Base-by-base conservation (phyloP, 2,113 vertebrate species). In the Verasper variegatus region DNA sequence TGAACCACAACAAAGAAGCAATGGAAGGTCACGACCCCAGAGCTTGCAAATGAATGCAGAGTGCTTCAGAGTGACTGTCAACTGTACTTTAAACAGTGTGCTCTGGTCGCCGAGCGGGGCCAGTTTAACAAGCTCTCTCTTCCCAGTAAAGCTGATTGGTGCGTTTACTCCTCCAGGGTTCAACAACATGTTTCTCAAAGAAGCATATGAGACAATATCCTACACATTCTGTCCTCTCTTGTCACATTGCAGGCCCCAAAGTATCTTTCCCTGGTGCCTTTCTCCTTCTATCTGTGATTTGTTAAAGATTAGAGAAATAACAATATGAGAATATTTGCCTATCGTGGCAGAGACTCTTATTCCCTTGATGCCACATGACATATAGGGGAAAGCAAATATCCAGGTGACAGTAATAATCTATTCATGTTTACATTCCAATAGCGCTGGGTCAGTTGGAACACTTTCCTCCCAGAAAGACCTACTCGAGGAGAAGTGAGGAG, bases 1-100 rank as follows among this genome's bases (percentile, higher is more conserved):
- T 91, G 87, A 93, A 93, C 94, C 93, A 93, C 94, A 94, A 94
- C 92, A 95, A 92, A 93, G 88, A 75, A 71, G 52, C 78, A 73
- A 18, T 31, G 75, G 56, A 77, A 86, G 92, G 89, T 90, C 84
- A 7, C 6, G 84, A 93, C 91, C 90, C 78, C 1, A 11, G 23
- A 65, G 82, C 81, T 86, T 45, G 65, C 81, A 89, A 92, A 93
- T 88, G 86, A 87, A 90, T 74, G 84, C 54, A 9, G 86, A 89
- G 84, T 87, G 69, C 84, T 89, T 84, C 70, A 20, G 84, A 87
- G 78, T 72, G 79, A 89, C 88, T 90, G 90, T 92, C 84, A 78
- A 84, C 87, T 88, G 80, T 79, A 88, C 76, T 91, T 92, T 78
- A 91, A 91, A 92, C 61, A 45, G 71, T 52, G 54, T 57, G 71